Evolutionary conservation across 2,888 invertebrate genomes (phyloP).

Genomic region (Altica lythri): DNA sequence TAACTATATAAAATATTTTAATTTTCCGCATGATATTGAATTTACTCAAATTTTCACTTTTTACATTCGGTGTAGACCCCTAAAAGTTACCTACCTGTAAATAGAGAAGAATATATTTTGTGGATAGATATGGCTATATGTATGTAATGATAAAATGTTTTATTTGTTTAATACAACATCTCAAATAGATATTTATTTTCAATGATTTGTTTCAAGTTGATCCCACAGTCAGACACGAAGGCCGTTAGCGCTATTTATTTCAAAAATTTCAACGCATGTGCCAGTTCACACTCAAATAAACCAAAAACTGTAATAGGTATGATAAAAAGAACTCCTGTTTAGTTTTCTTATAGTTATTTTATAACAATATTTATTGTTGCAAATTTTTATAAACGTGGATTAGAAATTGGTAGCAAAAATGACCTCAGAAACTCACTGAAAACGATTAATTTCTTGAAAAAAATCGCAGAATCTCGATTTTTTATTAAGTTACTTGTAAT

Average conservation of each 20-base stretch:
- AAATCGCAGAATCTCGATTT: no score
- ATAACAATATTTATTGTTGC: neutral
- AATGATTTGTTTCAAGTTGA: conserved; percentile 59
- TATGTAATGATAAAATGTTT: conserved; percentile 50
- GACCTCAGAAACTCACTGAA: no score
- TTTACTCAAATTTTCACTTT: neutral
- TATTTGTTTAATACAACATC: conserved; percentile 48
- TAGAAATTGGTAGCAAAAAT: no score
- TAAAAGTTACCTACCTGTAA: conserved; percentile 52
- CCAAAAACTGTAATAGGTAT: conserved; percentile 38
- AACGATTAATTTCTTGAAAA: no score
- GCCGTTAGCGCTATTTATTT: conserved; percentile 54
- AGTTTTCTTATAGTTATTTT: neutral
- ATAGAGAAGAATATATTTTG: conserved; percentile 53
- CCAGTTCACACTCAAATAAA: conserved; percentile 55
- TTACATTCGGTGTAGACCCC: conserved; percentile 7
- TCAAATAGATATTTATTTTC: conserved; percentile 54
- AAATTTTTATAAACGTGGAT: no score
- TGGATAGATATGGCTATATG: conserved; percentile 53
- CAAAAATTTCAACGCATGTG: conserved; percentile 50
- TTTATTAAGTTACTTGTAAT: no score
- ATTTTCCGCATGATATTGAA: no score
- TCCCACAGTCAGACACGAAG: conserved; percentile 58
- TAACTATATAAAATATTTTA: no score
- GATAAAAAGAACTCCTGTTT: neutral